These are phyloP conservation scores for Caenorhabditis briggsae DNA, from an alignment of 1,140 invertebrate species.

Conservation along the genomic window DNA sequence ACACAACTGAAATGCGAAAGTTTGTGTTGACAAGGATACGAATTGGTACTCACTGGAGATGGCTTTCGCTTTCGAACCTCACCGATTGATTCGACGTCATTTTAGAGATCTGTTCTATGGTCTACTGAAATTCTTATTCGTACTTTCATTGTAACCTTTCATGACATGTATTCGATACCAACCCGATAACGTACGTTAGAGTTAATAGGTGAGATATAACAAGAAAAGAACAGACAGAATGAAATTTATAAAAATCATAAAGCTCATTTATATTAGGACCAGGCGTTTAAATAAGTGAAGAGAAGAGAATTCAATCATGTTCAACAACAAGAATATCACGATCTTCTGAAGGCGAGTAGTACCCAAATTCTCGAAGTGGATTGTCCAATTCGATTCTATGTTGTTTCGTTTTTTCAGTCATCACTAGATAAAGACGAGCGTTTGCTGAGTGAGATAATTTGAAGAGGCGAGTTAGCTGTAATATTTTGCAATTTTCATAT, in stretches of 20 bases:
- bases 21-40: neutral
- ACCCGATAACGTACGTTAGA: neutral
- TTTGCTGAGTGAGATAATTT: neutral
- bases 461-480: slow-evolving; percentile 13
- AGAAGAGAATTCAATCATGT: slow-evolving; percentile 34
- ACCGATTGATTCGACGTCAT: neutral
- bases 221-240: too few species aligned
- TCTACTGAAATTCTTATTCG: too few species aligned
- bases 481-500: neutral
- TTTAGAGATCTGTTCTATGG: too few species aligned
- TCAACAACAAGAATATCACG: slow-evolving; percentile 44
- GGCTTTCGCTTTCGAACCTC: neutral
- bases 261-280: neutral
- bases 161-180: neutral
- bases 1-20: neutral
- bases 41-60: neutral
- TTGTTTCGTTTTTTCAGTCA: slow-evolving; percentile 10
- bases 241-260: too few species aligned
- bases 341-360: slow-evolving; percentile 47
- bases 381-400: slow-evolving; percentile 29
- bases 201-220: neutral
- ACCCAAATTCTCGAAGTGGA: slow-evolving; percentile 6
- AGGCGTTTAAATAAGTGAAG: neutral
- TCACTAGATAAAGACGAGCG: slow-evolving; percentile 9
- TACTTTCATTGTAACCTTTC: too few species aligned